A percentile compares a stretch with the other conserved stretches of the same genome.
Conservation (phyloP, 2,888 invertebrate species). For the Xanthorhoe designata region DNA sequence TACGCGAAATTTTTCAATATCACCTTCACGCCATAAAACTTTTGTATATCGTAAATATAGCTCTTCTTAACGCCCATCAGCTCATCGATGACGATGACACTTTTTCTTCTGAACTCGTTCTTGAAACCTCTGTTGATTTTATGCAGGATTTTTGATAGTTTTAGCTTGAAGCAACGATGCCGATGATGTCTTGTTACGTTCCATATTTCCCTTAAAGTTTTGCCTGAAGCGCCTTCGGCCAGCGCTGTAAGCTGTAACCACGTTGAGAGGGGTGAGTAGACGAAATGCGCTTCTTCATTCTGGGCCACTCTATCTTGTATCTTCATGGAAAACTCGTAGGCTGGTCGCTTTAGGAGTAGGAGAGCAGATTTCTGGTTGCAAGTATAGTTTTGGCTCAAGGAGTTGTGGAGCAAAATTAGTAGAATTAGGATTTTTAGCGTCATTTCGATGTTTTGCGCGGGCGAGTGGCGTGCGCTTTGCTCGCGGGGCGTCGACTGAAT, state of each 20-base stretch:
- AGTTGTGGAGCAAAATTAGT: constrained; percentile 42
- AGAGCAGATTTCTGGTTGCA: constrained; percentile 57
- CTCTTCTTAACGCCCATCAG: constrained; percentile 55
- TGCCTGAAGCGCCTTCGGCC: constrained; percentile 63
- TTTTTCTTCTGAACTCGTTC: constrained; percentile 51
- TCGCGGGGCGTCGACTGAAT: constrained; percentile 17
- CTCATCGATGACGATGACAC: constrained; percentile 61
- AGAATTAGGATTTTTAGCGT: constrained; percentile 47
- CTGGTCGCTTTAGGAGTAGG: constrained; percentile 55
- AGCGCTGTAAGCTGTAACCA: constrained; percentile 68
- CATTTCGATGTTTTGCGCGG: constrained; percentile 46
- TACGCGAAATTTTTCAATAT: constrained; percentile 58
- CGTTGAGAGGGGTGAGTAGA: constrained; percentile 67
- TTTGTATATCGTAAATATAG: constrained; percentile 54
- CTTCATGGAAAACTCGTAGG: constrained; percentile 64
- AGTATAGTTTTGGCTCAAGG: constrained; percentile 41
- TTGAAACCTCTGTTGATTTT: constrained; percentile 52
- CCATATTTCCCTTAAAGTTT: constrained; percentile 61
- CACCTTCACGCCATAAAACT: constrained; percentile 54
- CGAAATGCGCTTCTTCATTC: constrained; percentile 63
- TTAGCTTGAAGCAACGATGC: constrained; percentile 59
- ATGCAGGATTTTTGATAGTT: constrained; percentile 54
- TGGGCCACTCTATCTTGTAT: constrained; percentile 63
- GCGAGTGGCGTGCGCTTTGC: constrained; percentile 22
- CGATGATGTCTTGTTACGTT: constrained; percentile 58